Evolutionary conservation across 2,888 invertebrate genomes (phyloP).

Genomic region (Nymphalis urticae): DNA sequence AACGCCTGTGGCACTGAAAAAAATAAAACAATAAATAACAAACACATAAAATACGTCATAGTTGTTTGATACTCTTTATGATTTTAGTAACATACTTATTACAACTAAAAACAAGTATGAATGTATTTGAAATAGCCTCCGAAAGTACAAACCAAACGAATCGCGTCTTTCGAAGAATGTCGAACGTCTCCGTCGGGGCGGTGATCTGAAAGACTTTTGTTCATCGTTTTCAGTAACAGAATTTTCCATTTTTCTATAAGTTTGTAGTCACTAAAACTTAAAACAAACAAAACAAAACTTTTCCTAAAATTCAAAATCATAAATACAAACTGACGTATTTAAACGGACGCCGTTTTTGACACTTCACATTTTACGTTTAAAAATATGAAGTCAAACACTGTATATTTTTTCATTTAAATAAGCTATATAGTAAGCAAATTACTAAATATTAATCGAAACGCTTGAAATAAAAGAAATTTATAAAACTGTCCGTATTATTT

Average conservation of each 20-base stretch:
- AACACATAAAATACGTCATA: not conserved
- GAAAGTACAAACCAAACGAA: slow-evolving; percentile 57
- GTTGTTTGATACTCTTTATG: not conserved
- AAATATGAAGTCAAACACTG: not conserved
- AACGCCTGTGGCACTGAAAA: slow-evolving; percentile 54
- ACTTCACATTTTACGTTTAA: not conserved
- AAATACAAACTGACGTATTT: slow-evolving; percentile 38
- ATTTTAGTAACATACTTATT: too few species aligned
- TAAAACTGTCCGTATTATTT: too few species aligned
- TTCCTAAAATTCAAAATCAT: slow-evolving; percentile 17
- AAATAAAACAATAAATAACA: not conserved
- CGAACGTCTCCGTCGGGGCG: slow-evolving; percentile 69
- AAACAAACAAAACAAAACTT: slow-evolving; percentile 1
- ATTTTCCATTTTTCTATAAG: slow-evolving; percentile 56
- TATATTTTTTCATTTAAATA: too few species aligned
- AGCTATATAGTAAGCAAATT: too few species aligned
- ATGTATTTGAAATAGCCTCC: too few species aligned
- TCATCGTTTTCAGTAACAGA: slow-evolving; percentile 55
- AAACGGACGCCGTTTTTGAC: slow-evolving; percentile 37
- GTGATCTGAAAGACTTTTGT: slow-evolving; percentile 62
- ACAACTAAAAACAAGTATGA: too few species aligned
- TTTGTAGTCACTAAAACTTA: slow-evolving; percentile 2
- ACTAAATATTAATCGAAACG: too few species aligned
- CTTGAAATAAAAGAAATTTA: too few species aligned
- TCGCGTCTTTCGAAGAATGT: slow-evolving; percentile 73